Evolutionary conservation across 92 coral and sea anemone genomes (phyloP), one percentile per base, ranked within the genome.

Genomic region (Palythoa caribaeorum): DNA sequence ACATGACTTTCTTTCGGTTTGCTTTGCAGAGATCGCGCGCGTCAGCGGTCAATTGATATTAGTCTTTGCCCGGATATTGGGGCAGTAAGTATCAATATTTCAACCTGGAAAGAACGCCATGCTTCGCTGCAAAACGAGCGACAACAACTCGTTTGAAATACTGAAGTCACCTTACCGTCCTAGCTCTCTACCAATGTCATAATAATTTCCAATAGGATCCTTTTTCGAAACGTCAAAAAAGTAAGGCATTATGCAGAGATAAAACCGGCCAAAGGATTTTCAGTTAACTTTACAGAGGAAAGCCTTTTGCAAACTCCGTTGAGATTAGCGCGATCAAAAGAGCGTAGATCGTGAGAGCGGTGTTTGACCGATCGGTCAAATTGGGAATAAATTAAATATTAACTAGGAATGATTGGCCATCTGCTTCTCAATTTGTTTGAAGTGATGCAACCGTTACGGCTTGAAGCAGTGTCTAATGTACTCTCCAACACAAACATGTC

Each of bases 301-400:
- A 9, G 71, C 16, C 48, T 47, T 35, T 15, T 7, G 47, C 62
- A 57, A 16, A 16, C 2, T 57, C 13, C 35, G 69, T 17, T 50
- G 68, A 77, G 28, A 8, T 35, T 13, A 63, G 48, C 16, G 35
- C 62, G 53, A 53, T 19, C 9, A 0, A 4, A 52, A 35, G 38
- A 14, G 17, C 65, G n/a, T 28, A 20, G 72, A 35, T 48, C 16
- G 57, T 48, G 59, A 81, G 20, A 81, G 28, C 44, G 19, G 50
- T 48, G 83, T 85, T 90, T 80, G 80, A 74, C 70, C 66, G 83
- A 77, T 77, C 83, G 28, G 39, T 77, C 81, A 77, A 76, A 54
- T 65, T 54, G 83, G 79, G 98, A 94, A 94, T 94, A 94, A 91
- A 93, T 94, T 94, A 94, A 84, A 92, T 88, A 93, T 94, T 93